Evolutionary conservation across 2,797 vertebrate species (phyloP), one percentile per base, ranked within the genome.

Genomic region (Sciurus vulgaris): DNA sequence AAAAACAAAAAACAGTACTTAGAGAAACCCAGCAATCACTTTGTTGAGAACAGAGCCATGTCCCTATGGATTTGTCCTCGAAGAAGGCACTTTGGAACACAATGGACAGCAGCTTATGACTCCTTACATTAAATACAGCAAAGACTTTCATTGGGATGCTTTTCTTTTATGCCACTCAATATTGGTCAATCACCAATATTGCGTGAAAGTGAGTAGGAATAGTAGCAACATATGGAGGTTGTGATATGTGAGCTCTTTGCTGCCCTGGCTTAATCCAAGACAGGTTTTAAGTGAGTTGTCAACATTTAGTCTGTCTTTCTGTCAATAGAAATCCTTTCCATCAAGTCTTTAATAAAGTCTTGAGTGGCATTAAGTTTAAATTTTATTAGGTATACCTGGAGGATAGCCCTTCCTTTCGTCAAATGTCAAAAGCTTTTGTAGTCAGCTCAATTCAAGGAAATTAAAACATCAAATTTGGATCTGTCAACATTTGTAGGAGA

Each of bases 331-430:
- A 56, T 88, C 41, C 41, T 90, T 54, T 86, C 77, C 81, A 38
- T 93, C 54, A 93, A 86, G 38, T 89, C 44, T 94, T 88, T n/a
- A 81, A 30, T 85, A 78, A 61, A 61, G 67, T 67, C 90, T 89
- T 84, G 11, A 74, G 24, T 87, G 78, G 65, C 41, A 92, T 22
- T 90, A 67, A 88, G 54, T 85, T 56, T 94, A 86, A 69, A 65
- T 91, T 89, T 94, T 85, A 84, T 41, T 79, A 69, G 17, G 1
- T 83, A 13, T 44, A 78, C 49, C 38, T 94, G 28, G 63, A 95
- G 35, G 69, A 18, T 38, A 86, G 54, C 41, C 26, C 51, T 92
- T 82, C 59, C 86, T 7, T 85, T 35, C 67, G 72, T 72, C 91
- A 81, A 78, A 79, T 94, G 41, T 30, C 26, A 49, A 61, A 51